Conservation (phyloP, 2,113 vertebrate species). For the Coptodon rendalli region DNA sequence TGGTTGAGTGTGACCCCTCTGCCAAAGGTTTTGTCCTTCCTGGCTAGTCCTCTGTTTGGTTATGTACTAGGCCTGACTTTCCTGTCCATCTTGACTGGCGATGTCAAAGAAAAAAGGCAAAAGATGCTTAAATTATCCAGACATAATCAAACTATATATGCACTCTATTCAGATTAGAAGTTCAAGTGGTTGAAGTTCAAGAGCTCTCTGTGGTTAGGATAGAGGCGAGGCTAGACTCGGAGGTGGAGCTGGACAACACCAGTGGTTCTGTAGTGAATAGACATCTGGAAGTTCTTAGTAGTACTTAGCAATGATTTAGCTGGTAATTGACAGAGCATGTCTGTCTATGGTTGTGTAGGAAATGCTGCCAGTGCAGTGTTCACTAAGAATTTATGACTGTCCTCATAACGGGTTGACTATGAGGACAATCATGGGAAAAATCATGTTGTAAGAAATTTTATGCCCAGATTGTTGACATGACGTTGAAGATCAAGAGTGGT, state of each 20-base stretch:
- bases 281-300: background rate
- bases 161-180: background rate
- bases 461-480: background rate
- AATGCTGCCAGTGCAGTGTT: background rate
- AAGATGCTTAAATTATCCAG: background rate
- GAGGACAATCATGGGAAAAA: background rate
- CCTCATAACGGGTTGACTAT: background rate
- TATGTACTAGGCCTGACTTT: background rate
- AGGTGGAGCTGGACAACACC: background rate
- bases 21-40: background rate
- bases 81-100: background rate
- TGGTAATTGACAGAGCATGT: background rate
- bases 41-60: background rate
- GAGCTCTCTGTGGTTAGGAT: background rate
- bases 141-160: background rate
- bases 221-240: background rate
- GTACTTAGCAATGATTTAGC: background rate
- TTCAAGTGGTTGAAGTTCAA: background rate
- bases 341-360: background rate
- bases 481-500: background rate
- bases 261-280: background rate
- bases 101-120: background rate
- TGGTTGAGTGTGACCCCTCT: background rate
- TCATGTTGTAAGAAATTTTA: background rate
- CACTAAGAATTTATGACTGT: background rate